Evolutionary conservation across 2,797 vertebrate species (phyloP).

Genomic region (Acridotheres tristis): DNA sequence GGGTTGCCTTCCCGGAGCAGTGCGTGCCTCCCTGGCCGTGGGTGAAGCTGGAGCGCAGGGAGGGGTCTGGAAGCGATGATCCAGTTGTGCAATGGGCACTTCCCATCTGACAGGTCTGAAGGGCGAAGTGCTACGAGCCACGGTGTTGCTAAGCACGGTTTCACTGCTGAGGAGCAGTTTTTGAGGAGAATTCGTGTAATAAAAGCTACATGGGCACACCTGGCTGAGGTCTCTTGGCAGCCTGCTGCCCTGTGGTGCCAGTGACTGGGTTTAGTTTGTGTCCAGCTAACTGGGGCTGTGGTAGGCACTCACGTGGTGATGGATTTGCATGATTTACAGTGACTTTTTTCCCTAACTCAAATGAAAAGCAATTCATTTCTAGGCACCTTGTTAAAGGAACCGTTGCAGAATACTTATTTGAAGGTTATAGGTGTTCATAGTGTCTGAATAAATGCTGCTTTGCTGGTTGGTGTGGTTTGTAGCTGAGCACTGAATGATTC

Average conservation of each 20-base stretch:
- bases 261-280: background rate
- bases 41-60: background rate
- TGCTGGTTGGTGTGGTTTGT: background rate
- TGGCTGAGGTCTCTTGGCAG: background rate
- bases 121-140: background rate
- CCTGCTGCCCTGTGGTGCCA: background rate
- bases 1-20: background rate
- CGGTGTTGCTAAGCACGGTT: background rate
- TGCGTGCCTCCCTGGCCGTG: accelerated
- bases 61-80: background rate
- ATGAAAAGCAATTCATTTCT: background rate
- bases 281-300: background rate
- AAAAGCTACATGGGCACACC: accelerated
- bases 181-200: background rate
- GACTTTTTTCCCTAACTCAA: background rate
- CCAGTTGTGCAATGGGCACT: background rate
- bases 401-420: background rate
- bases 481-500: background rate
- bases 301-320: accelerated
- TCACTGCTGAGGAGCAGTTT: background rate
- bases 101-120: background rate
- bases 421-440: accelerated
- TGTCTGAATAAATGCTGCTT: accelerated
- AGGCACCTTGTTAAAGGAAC: background rate
- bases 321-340: background rate